Base-by-base conservation (phyloP, 2,113 vertebrate species). In the Thalassoma bifasciatum region DNA sequence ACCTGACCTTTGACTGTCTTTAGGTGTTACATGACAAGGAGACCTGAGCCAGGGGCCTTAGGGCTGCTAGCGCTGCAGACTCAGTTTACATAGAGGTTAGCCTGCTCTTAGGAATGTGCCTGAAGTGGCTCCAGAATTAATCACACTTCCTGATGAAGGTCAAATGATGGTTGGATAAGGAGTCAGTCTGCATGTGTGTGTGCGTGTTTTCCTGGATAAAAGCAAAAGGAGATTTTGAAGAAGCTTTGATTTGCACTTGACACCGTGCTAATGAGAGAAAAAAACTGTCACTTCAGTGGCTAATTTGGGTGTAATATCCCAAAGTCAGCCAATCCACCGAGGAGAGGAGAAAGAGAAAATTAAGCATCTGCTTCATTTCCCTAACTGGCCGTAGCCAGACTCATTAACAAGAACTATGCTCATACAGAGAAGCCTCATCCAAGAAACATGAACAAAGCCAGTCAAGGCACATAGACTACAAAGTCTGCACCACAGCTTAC, bases 1-100 rank as follows among this genome's bases (percentile, higher is more conserved):
- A 44, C 69, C 51, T 86, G 88, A 93, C 91, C 91, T 92, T 93
- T 88, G 91, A 90, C 88, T 90, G 84, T 87, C 89, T 92, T 89
- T 90, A 87, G 83, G 88, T 92, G 86, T 85, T 90, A 87, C 85
- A 91, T 79, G 80, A 86, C 86, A 90, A 88, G 86, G 85, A 77
- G 86, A 85, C 75, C 83, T 79, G 77, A 83, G 69, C 56, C 44
- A 46, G 8, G 42, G 76, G 70, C 75, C 53, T 79, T 68, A 72
- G 56, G 68, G 66, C 79, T 46, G 71, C 54, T 47, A 4, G 12
- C 36, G 51, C 69, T 70, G 68, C 42, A 40, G 49, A 66, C 54
- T 50, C 52, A 75, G 50, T 69, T 56, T 54, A 72, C 66, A 51
- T 23, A 66, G 61, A 62, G 62, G 69, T 74, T 58, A 53, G 56